Conservation (phyloP, 1,140 invertebrate species). For the Cydia pomonella region DNA sequence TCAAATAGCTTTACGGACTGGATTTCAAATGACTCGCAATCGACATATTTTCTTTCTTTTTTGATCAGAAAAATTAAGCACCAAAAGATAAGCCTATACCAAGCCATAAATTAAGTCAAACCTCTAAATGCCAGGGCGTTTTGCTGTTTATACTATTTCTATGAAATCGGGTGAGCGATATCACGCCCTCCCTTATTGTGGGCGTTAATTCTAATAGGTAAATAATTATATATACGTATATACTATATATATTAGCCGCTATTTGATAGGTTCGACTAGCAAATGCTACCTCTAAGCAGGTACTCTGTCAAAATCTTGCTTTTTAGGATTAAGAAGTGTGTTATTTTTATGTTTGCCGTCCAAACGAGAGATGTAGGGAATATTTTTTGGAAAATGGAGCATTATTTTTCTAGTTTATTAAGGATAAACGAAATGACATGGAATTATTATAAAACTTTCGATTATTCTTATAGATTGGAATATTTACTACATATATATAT, state of each 20-base stretch:
- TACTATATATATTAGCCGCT: too few relatives aligned
- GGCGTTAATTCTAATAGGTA: too few relatives aligned
- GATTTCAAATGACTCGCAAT: too few relatives aligned
- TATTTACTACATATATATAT: background rate
- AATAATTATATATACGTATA: background rate
- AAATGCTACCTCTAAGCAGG: background rate
- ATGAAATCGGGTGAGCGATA: too few relatives aligned
- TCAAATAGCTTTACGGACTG: too few relatives aligned
- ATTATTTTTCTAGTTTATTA: background rate
- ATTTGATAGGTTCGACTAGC: background rate
- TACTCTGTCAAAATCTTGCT: background rate
- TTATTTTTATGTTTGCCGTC: slow-evolving; percentile 27
- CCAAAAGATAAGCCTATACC: background rate
- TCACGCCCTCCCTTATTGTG: too few relatives aligned
- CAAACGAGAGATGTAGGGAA: slow-evolving; percentile 12
- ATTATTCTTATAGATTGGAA: background rate
- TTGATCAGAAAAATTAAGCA: background rate
- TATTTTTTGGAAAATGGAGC: background rate
- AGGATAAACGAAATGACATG: background rate
- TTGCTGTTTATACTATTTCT: too few relatives aligned
- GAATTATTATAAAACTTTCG: background rate
- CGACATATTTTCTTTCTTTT: background rate
- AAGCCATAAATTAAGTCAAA: too few relatives aligned
- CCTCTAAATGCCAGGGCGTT: too few relatives aligned
- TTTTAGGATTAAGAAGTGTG: background rate